A percentile compares a stretch with the other conserved stretches of the same genome.
phyloP scores from a whole-genome alignment of 2,888 invertebrate species.

The Machimus atricapillus region DNA sequence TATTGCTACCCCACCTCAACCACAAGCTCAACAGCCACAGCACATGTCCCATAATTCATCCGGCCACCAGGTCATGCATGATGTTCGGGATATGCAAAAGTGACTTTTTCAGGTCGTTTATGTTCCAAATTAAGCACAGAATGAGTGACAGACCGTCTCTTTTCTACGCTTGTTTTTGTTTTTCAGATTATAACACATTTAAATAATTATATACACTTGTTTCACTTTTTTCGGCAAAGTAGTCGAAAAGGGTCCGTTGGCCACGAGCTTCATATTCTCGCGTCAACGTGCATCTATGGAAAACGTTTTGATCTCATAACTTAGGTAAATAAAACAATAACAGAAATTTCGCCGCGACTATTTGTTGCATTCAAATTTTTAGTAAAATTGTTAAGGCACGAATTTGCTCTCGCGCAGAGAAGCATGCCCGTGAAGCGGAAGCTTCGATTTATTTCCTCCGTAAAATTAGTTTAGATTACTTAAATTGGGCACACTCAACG shows the following conservation, averaged over 20 bases:
- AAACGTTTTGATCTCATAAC: conserved; percentile 26
- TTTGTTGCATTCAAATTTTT: background rate
- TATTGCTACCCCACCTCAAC: conserved; percentile 23
- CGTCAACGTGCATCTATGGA: background rate
- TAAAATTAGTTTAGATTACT: background rate
- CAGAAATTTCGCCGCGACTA: background rate
- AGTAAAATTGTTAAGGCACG: background rate
- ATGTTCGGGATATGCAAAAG: conserved; percentile 4
- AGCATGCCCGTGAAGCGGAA: background rate
- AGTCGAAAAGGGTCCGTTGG: background rate
- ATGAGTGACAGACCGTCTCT: background rate
- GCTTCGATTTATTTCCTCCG: background rate
- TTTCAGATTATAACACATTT: background rate
- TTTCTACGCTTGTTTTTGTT: background rate
- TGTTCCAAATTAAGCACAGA: conserved; percentile 5
- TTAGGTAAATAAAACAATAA: conserved; percentile 22
- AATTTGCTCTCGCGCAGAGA: background rate
- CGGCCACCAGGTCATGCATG: background rate
- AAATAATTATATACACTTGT: background rate
- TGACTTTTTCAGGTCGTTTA: conserved; percentile 3
- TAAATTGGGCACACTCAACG: background rate
- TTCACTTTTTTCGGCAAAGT: background rate
- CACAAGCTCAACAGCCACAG: conserved; percentile 32
- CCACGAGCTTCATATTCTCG: background rate
- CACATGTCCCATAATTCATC: conserved; percentile 23